Conservation (phyloP, 2,113 vertebrate genomes). For the Aegithalos caudatus region DNA sequence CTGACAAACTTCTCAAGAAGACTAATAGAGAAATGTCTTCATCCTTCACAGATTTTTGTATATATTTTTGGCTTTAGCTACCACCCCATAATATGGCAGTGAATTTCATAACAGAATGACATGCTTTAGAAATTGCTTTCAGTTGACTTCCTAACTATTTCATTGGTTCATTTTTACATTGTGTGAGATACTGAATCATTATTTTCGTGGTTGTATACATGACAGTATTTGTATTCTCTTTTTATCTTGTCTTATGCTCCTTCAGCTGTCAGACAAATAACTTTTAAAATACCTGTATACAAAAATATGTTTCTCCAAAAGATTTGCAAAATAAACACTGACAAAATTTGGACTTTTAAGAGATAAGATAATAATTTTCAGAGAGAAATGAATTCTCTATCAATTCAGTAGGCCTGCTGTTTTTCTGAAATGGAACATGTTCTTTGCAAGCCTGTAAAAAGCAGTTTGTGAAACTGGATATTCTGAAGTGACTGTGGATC, state of each 20-base stretch:
- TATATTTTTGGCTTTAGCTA: neutral
- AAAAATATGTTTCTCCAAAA: neutral
- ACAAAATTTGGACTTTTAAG: neutral
- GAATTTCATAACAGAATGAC: neutral
- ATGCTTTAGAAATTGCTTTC: neutral
- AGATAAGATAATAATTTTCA: neutral
- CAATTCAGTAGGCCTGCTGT: neutral
- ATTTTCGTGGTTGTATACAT: neutral
- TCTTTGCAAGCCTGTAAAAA: neutral
- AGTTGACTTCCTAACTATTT: neutral
- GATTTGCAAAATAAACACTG: neutral
- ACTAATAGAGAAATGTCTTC: neutral
- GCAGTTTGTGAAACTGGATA: neutral
- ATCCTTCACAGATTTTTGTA: neutral
- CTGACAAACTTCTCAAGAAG: neutral
- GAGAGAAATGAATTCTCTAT: neutral
- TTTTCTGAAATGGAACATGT: neutral
- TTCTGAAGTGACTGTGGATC: neutral
- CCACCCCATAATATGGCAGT: neutral
- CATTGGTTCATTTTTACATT: neutral
- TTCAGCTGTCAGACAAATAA: neutral
- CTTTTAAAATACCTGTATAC: neutral
- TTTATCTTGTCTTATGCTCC: neutral
- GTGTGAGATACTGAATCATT: neutral
- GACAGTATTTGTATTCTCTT: neutral